Evolutionary conservation across 2,797 vertebrate genomes (phyloP).

Genomic region (Coregonus suidteri): DNA sequence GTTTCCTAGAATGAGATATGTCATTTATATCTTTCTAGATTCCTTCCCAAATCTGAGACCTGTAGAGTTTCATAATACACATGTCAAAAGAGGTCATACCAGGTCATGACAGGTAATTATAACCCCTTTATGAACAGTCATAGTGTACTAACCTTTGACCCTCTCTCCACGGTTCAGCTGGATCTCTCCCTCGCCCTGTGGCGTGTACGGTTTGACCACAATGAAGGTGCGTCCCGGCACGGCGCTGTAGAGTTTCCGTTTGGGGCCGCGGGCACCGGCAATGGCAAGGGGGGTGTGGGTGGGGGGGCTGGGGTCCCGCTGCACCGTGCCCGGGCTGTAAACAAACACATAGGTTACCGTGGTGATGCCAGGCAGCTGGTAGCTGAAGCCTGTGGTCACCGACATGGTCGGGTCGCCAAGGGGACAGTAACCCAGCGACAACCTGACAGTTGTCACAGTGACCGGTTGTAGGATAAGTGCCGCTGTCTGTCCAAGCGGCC

Average conservation of each 20-base stretch:
- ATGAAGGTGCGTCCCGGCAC: conserved; percentile 96
- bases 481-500: conserved; percentile 31
- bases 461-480: conserved; percentile 49
- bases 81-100: not conserved
- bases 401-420: conserved; percentile 73
- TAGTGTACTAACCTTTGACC: conserved; percentile 88
- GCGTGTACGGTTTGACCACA: conserved; percentile 92
- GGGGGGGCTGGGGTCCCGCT: conserved; percentile 81
- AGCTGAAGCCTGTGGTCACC: conserved; percentile 82
- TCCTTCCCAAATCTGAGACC: not conserved
- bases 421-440: conserved; percentile 63
- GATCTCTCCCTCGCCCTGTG: conserved; percentile 95
- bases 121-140: not conserved
- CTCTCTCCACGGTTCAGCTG: conserved; percentile 94
- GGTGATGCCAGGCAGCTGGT: conserved; percentile 88
- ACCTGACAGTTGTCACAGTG: conserved; percentile 59
- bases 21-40: not conserved
- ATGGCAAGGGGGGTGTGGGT: conserved; percentile 77
- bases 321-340: conserved; percentile 91
- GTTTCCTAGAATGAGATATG: not conserved
- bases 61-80: not conserved
- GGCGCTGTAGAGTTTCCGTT: conserved; percentile 96
- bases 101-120: not conserved
- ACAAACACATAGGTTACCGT: conserved; percentile 98
- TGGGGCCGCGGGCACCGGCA: conserved; percentile 84